phyloP scores from a whole-genome alignment of 2,797 vertebrate genomes.

The Harpagifer antarcticus region DNA sequence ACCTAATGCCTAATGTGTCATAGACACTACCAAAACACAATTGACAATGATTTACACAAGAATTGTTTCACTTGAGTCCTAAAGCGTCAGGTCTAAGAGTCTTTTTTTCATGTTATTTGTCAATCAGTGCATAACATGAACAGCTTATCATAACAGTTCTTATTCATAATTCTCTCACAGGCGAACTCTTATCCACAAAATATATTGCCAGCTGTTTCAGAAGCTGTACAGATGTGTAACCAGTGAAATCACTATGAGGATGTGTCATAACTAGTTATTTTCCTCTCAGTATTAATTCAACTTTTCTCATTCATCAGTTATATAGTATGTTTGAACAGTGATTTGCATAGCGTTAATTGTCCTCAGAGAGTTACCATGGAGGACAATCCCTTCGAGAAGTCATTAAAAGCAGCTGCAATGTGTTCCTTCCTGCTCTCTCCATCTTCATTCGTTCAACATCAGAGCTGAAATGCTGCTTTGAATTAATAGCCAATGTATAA shows the following conservation, averaged over 20 bases:
- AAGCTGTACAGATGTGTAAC: not conserved
- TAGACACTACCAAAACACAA: slow-evolving; percentile 11
- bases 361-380: not conserved
- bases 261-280: not conserved
- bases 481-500: slow-evolving; percentile 16
- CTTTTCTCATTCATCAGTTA: not conserved
- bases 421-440: slow-evolving; percentile 16
- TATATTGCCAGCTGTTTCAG: too few species aligned
- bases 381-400: slow-evolving; percentile 11
- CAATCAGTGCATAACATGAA: slow-evolving; percentile 23
- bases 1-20: slow-evolving; percentile 8
- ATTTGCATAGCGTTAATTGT: not conserved
- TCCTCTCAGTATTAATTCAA: not conserved
- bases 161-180: too few species aligned
- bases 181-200: too few species aligned
- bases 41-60: not conserved
- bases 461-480: slow-evolving; percentile 16
- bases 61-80: not conserved
- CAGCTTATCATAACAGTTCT: slow-evolving; percentile 6
- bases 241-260: not conserved
- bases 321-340: not conserved
- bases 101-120: slow-evolving; percentile 6
- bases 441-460: slow-evolving; percentile 28
- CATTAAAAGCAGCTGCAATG: not conserved
- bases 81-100: not conserved